Percentiles rank a stretch among this genome's conserved stretches.
These are phyloP conservation scores for Melipona quadrifasciata DNA, from an alignment of 1,140 invertebrate species.

Conservation along the genomic window DNA sequence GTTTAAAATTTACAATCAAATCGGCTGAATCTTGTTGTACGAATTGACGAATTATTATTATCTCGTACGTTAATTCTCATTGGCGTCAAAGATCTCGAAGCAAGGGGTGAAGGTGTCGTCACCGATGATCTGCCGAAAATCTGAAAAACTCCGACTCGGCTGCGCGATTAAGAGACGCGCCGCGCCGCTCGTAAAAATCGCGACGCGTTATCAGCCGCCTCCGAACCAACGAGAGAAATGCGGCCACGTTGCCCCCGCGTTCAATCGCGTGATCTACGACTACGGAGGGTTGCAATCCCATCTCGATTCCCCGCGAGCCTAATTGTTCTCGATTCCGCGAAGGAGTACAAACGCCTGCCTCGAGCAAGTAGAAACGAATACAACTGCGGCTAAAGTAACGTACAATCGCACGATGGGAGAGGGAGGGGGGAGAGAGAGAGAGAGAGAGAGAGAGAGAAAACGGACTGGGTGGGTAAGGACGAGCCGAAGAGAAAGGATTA, in stretches of 20 bases:
- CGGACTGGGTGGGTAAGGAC: not conserved
- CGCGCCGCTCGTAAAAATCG: not conserved
- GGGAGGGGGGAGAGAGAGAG: too few relatives aligned
- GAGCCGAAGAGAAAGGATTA: not conserved
- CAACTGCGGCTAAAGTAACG: not conserved
- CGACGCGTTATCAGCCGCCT: not conserved
- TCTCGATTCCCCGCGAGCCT: not conserved
- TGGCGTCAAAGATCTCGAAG: too few relatives aligned
- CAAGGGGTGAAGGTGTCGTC: too few relatives aligned
- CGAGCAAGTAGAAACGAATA: not conserved
- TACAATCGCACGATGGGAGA: too few relatives aligned
- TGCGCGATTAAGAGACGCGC: not conserved
- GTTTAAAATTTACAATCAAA: too few relatives aligned
- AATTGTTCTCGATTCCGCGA: not conserved
- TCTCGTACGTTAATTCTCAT: too few relatives aligned
- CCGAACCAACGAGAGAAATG: not conserved
- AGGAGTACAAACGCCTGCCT: too few relatives aligned
- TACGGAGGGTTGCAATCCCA: not conserved
- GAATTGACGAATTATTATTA: too few relatives aligned
- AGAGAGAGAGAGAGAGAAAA: too few relatives aligned
- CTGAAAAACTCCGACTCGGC: not conserved
- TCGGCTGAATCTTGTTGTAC: too few relatives aligned
- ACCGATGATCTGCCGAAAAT: not conserved
- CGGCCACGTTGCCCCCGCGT: not conserved
- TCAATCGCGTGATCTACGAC: constrained; percentile 18